Evolutionary conservation across 2,113 vertebrate species (phyloP).

Genomic region (Mormoops blainvillei): DNA sequence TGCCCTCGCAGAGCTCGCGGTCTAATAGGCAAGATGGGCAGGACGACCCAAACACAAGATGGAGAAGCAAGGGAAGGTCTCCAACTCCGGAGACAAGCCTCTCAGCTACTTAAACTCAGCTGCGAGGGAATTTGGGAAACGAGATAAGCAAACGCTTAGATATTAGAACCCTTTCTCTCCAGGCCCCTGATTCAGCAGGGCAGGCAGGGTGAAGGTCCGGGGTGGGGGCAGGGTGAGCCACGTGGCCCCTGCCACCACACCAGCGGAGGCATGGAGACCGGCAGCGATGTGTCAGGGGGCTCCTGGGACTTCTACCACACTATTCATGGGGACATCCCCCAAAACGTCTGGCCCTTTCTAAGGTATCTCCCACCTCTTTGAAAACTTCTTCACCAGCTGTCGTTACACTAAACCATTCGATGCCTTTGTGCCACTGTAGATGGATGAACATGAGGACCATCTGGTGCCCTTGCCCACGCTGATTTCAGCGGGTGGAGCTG

Average conservation of each 20-base stretch:
- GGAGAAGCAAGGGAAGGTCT: neutral
- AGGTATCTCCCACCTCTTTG: constrained; percentile 88
- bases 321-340: constrained; percentile 87
- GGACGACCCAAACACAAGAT: neutral
- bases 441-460: constrained; percentile 86
- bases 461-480: constrained; percentile 85
- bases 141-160: neutral
- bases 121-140: neutral
- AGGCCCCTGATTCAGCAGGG: neutral
- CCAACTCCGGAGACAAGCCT: neutral
- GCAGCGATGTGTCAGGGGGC: constrained; percentile 83
- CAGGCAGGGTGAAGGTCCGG: neutral
- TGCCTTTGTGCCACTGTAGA: constrained; percentile 85
- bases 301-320: constrained; percentile 89
- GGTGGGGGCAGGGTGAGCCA: neutral
- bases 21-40: neutral
- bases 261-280: constrained; percentile 86
- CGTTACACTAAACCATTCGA: constrained; percentile 81
- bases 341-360: constrained; percentile 92
- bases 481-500: constrained; percentile 86
- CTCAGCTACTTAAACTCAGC: neutral
- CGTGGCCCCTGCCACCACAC: neutral
- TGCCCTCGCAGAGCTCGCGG: neutral
- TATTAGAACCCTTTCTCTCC: neutral
- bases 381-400: constrained; percentile 89